Evolutionary conservation across 2,113 vertebrate species (phyloP), one percentile per base, ranked within the genome.

Genomic region (Archilochus colubris): DNA sequence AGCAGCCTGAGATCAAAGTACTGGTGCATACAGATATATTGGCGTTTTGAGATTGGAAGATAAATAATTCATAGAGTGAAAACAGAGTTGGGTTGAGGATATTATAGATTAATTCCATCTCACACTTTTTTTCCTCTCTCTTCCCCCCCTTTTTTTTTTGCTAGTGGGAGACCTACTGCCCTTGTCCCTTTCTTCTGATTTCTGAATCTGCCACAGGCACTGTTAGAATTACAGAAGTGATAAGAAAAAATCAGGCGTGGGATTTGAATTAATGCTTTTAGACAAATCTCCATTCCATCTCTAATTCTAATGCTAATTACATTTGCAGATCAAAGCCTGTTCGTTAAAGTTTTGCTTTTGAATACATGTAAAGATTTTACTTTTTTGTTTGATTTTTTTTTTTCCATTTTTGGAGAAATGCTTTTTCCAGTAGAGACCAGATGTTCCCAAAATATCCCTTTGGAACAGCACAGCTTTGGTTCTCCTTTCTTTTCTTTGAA

Each of bases 181-280:
- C 91, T 93, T 53, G 90, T 79, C 86, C 92, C 76, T 91, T 95
- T 91, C 92, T 94, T 97, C 95, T 89, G 96, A 88, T 97, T 97
- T 86, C 93, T 91, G 95, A 96, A 94, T 94, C 95, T 82, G 97
- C 98, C 97, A 96, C 50, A 69, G 98, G 97, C 97, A 36, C 92
- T 91, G 84, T 83, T 93, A 59, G 96, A 97, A 97, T 95, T 95
- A 94, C 93, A 94, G 95, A 90, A 82, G 89, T 85, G 97, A 98
- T 98, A 98, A 97, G 96, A 64, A 93, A 96, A 97, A 98, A 96
- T 96, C 97, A 95, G 97, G 97, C 97, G 85, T 97, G 96, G 97
- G 97, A 97, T 97, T 97, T 97, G 97, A 97, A 97, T 98, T 97
- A 98, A 97, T 98, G 97, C 96, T 97, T 97, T 97, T 97, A 97